Evolutionary conservation across 2,888 invertebrate species (phyloP).

Genomic region (Protonemura montana): DNA sequence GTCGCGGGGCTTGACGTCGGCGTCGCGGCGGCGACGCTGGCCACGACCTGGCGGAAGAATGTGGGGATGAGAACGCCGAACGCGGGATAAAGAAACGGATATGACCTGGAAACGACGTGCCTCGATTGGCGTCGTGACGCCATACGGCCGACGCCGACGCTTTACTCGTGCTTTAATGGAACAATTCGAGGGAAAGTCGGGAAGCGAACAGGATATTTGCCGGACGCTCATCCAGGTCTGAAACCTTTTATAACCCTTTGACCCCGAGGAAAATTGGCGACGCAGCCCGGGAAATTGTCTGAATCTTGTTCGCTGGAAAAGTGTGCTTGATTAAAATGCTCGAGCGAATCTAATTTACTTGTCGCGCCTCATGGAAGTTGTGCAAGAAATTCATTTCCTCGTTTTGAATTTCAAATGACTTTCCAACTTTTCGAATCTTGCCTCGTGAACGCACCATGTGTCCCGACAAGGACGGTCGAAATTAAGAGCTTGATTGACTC

Average conservation of each 20-base stretch:
- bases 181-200: not conserved
- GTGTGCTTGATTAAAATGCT: not conserved
- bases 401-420: constrained; percentile 7
- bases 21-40: not conserved
- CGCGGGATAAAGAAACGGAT: not conserved
- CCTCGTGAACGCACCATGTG: not conserved
- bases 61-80: not conserved
- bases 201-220: constrained; percentile 12
- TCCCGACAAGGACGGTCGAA: not conserved
- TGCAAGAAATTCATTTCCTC: not conserved
- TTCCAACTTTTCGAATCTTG: not conserved
- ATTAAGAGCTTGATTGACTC: not conserved
- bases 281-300: not conserved
- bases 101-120: constrained; percentile 23
- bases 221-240: not conserved
- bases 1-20: not conserved
- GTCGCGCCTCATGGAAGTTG: not conserved
- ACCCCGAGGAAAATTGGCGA: not conserved
- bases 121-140: constrained; percentile 9
- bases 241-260: not conserved
- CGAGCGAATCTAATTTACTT: not conserved
- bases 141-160: not conserved
- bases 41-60: constrained; percentile 13
- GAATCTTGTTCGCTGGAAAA: not conserved
- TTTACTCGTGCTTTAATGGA: not conserved